These are phyloP conservation scores for Drosophila cognata DNA, from an alignment of 2,888 invertebrate species.

Conservation along the genomic window DNA sequence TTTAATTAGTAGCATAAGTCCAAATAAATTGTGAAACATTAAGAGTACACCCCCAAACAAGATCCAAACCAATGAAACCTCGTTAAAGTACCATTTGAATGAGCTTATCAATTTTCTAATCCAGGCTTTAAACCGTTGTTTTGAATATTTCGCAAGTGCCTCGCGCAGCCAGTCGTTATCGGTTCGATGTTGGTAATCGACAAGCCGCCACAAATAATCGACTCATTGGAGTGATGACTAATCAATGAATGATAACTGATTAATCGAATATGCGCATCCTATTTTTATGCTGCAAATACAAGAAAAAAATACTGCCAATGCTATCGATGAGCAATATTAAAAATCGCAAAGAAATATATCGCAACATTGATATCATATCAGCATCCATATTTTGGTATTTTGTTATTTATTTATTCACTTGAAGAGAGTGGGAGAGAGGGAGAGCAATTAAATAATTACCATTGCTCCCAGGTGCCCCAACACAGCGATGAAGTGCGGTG, in stretches of 20 bases:
- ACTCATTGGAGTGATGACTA: neutral
- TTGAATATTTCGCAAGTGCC: constrained; percentile 17
- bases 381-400: constrained; percentile 53
- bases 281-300: constrained; percentile 8
- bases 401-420: constrained; percentile 57
- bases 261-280: constrained; percentile 19
- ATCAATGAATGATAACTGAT: neutral
- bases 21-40: constrained; percentile 77
- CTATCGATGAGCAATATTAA: constrained; percentile 11
- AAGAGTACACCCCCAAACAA: constrained; percentile 55
- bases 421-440: constrained; percentile 4
- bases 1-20: constrained; percentile 69
- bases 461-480: constrained; percentile 12
- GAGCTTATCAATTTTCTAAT: constrained; percentile 20
- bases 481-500: constrained; percentile 35
- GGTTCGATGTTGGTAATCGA: neutral
- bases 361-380: constrained; percentile 39
- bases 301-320: constrained; percentile 3
- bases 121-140: neutral
- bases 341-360: constrained; percentile 21
- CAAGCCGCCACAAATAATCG: constrained; percentile 8
- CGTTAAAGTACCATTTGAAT: constrained; percentile 27
- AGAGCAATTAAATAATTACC: constrained; percentile 3
- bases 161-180: neutral
- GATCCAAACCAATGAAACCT: constrained; percentile 48